Evolutionary conservation across 2,113 vertebrate species (phyloP).

Genomic region (Scolopax mira): DNA sequence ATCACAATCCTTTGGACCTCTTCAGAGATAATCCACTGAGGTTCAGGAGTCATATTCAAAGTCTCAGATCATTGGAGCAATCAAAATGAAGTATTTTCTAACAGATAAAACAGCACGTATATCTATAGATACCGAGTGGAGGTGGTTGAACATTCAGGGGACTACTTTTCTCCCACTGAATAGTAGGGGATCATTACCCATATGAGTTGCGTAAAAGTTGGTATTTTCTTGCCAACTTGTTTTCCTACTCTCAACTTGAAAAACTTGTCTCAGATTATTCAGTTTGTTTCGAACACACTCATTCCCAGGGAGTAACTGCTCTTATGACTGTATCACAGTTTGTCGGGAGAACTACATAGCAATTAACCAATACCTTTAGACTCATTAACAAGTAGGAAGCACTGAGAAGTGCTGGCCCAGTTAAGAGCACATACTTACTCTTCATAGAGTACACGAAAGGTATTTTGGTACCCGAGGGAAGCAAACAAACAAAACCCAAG

Average conservation of each 20-base stretch:
- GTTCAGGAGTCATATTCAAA: not conserved
- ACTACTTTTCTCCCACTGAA: not conserved
- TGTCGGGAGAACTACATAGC: not conserved
- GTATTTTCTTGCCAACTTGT: not conserved
- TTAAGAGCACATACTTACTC: not conserved
- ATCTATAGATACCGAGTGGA: not conserved
- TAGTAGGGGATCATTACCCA: not conserved
- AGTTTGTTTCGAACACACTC: not conserved
- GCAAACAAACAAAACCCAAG: not conserved
- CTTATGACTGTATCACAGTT: not conserved
- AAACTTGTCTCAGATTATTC: not conserved
- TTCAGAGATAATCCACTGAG: not conserved
- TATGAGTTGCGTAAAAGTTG: not conserved
- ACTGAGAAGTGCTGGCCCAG: not conserved
- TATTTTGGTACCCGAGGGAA: not conserved
- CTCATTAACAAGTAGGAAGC: not conserved
- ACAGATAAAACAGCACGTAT: not conserved
- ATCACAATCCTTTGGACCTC: not conserved
- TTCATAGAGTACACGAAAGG: not conserved
- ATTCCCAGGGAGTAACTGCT: not conserved
- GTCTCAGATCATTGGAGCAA: not conserved
- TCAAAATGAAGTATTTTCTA: not conserved
- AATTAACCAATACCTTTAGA: not conserved
- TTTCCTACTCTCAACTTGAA: not conserved
- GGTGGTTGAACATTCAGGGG: not conserved